Evolutionary conservation across 2,113 vertebrate species (phyloP).

Genomic region (Anthoscopus minutus): DNA sequence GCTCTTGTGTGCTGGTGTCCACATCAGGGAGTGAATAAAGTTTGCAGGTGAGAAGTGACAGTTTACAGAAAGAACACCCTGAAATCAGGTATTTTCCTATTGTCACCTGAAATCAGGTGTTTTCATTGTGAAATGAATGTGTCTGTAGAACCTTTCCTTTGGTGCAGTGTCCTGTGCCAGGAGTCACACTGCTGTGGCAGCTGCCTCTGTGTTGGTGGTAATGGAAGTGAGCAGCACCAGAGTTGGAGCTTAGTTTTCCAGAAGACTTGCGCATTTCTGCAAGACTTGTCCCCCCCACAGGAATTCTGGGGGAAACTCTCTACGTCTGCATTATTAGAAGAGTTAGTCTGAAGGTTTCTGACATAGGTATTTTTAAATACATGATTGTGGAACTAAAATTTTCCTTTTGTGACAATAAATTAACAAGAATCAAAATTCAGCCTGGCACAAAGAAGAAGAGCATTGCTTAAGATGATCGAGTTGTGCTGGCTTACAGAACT

Average conservation of each 20-base stretch:
- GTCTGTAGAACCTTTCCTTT: not conserved
- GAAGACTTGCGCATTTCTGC: not conserved
- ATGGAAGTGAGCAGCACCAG: not conserved
- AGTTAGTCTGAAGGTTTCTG: not conserved
- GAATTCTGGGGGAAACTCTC: not conserved
- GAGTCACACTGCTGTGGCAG: not conserved
- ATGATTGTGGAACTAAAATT: not conserved
- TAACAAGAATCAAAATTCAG: not conserved
- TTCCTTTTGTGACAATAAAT: not conserved
- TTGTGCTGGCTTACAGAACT: not conserved
- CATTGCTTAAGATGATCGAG: not conserved
- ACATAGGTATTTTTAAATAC: not conserved
- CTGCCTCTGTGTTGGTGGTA: not conserved
- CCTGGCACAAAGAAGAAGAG: not conserved
- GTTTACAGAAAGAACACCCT: not conserved
- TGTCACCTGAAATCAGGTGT: not conserved
- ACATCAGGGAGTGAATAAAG: not conserved
- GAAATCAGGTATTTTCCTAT: not conserved
- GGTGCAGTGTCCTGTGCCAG: not conserved
- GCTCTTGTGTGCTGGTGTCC: not conserved
- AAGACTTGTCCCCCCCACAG: not conserved
- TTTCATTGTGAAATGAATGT: not conserved
- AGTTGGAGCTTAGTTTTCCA: not conserved
- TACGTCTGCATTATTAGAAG: not conserved
- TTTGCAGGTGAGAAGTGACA: not conserved